Evolutionary conservation across 2,113 vertebrate species (phyloP), one percentile per base, ranked within the genome.

Genomic region (Gobius niger): DNA sequence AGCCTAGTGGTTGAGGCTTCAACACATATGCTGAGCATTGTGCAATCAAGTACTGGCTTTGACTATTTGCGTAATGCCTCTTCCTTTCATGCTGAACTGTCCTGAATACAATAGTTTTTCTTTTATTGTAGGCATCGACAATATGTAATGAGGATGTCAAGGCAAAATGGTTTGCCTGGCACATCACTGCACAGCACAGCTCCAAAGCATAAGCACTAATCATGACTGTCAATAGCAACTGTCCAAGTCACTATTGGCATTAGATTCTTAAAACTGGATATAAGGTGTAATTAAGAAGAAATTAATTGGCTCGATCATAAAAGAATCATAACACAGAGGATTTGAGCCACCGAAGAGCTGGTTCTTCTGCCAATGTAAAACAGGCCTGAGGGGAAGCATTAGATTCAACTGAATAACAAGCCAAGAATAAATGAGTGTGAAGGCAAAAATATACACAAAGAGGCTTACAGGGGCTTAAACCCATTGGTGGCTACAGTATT

Each of bases 361-460:
- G 8, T 42, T 42, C 24, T 7, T 9, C 41, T 60, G 57, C 40
- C 13, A 42, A 41, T 41, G 16, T 51, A 6, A 41, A 59, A n/a
- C 56, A 60, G 40, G 41, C 57, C 15, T 60, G 40, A 16, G 57
- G 57, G 34, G 41, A 15, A n/a, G 57, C 57, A 72, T 73, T 49
- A 42, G 66, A 83, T 53, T 68, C 51, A 75, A 71, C 42, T 69
- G 19, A 72, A 63, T 24, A 11, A 18, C 49, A 54, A 68, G 12
- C 24, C 9, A 62, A 47, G 9, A 34, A 54, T 19, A 53, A 54
- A 44, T 12, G 42, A 66, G 56, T 9, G n/a, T 12, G 47, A 64
- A 42, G 47, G 14, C 1, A 9, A 61, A 67, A 40, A 56, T 46
- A 11, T 16, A 47, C 49, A 24, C 12, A 59, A 52, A 63, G 12